Conservation (phyloP, 2,113 vertebrate genomes). For the Tenebrosternarchus preto region DNA sequence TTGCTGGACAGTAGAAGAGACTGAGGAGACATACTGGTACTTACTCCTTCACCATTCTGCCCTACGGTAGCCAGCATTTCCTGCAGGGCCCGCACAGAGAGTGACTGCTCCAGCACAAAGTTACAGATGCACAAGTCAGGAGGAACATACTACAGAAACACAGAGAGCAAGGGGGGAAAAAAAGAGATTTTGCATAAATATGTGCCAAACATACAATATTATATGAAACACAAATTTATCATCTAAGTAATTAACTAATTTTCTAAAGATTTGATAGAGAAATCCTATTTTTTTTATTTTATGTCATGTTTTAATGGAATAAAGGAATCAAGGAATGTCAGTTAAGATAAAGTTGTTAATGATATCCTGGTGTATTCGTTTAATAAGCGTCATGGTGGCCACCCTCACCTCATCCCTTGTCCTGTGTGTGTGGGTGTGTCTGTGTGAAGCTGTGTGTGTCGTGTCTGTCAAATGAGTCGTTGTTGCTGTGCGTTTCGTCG, state of each 20-base stretch:
- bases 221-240: too few relatives aligned
- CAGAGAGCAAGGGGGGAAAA: not conserved
- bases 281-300: not conserved
- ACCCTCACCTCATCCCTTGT: too few relatives aligned
- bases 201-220: not conserved
- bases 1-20: not conserved
- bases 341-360: too few relatives aligned
- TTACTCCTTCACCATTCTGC: slow-evolving; percentile 88
- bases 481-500: too few relatives aligned
- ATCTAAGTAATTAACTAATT: too few relatives aligned
- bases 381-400: too few relatives aligned
- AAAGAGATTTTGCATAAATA: not conserved
- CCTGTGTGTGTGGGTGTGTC: too few relatives aligned
- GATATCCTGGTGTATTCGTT: not conserved
- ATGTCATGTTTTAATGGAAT: too few relatives aligned
- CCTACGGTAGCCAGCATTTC: slow-evolving; percentile 94
- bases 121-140: slow-evolving; percentile 95
- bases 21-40: slow-evolving; percentile 54
- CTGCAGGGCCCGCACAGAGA: slow-evolving; percentile 95
- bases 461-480: too few relatives aligned
- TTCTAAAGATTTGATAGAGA: too few relatives aligned
- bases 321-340: too few relatives aligned
- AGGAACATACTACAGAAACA: slow-evolving; percentile 85
- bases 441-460: too few relatives aligned
- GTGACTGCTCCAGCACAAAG: slow-evolving; percentile 94